Conservation (phyloP, 2,113 vertebrate species). For the Catagonus wagneri region DNA sequence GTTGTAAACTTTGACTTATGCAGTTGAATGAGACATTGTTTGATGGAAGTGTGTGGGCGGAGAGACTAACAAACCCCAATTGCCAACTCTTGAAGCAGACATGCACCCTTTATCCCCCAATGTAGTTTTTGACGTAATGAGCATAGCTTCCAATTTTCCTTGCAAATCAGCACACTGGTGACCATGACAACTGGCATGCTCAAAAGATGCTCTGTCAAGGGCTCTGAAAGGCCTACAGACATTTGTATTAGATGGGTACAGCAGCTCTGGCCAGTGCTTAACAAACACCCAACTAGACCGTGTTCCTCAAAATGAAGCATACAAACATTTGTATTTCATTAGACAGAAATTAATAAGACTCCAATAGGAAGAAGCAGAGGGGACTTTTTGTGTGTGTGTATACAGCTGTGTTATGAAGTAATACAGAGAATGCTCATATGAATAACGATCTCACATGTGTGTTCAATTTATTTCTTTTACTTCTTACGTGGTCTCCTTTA, state of each 20-base stretch:
- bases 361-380: slow-evolving; percentile 84
- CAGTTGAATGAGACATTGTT: slow-evolving; percentile 88
- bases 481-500: slow-evolving; percentile 82
- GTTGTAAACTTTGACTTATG: slow-evolving; percentile 88
- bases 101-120: slow-evolving; percentile 78
- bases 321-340: slow-evolving; percentile 87
- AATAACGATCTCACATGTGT: slow-evolving; percentile 87
- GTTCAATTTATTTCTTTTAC: slow-evolving; percentile 87
- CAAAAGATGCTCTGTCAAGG: slow-evolving; percentile 86
- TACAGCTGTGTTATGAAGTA: slow-evolving; percentile 89
- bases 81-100: slow-evolving; percentile 86
- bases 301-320: slow-evolving; percentile 81
- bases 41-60: slow-evolving; percentile 87
- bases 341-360: slow-evolving; percentile 87
- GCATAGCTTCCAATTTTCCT: slow-evolving; percentile 86
- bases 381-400: slow-evolving; percentile 82
- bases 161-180: slow-evolving; percentile 85
- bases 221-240: slow-evolving; percentile 85
- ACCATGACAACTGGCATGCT: slow-evolving; percentile 88
- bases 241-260: slow-evolving; percentile 84
- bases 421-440: slow-evolving; percentile 82
- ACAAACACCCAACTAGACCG: slow-evolving; percentile 74
- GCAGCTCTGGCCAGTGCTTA: slow-evolving; percentile 72
- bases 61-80: slow-evolving; percentile 86
- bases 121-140: slow-evolving; percentile 87